Conservation (phyloP, 2,888 invertebrate species). For the Galerucella nymphaeae region DNA sequence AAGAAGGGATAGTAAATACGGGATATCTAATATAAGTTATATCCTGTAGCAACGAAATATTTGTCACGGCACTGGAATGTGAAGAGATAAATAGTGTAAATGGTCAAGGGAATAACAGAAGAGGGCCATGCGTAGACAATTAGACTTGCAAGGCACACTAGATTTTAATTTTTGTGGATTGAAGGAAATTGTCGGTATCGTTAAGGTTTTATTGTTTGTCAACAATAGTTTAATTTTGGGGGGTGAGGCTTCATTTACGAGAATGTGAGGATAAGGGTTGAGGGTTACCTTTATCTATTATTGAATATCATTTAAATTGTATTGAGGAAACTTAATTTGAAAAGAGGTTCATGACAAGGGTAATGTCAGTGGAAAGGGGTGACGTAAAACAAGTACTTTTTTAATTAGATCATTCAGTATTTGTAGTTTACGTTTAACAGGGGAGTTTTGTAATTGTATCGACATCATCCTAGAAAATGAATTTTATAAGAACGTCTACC, state of each 20-base stretch:
- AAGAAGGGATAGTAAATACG: background rate
- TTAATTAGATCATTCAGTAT: background rate
- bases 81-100: slow-evolving; percentile 35
- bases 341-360: background rate
- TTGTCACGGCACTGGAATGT: background rate
- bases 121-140: slow-evolving; percentile 31
- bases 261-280: slow-evolving; percentile 27
- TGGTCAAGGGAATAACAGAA: slow-evolving; percentile 18
- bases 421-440: too few species aligned
- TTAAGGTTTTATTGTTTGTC: slow-evolving; percentile 36
- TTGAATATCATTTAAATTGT: slow-evolving; percentile 12
- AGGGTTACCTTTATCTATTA: slow-evolving; percentile 22
- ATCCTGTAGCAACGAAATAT: slow-evolving; percentile 31
- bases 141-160: slow-evolving; percentile 29
- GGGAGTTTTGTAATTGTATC: too few species aligned
- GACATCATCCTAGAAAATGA: too few species aligned
- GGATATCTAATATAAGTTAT: background rate
- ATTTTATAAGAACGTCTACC: too few species aligned
- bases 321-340: background rate
- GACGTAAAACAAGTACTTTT: background rate
- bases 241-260: slow-evolving; percentile 22
- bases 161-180: slow-evolving; percentile 31
- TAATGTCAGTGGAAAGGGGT: background rate
- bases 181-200: slow-evolving; percentile 32
- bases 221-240: slow-evolving; percentile 24